Conservation (phyloP, 2,797 vertebrate species). For the Toxotes lorentzi region DNA sequence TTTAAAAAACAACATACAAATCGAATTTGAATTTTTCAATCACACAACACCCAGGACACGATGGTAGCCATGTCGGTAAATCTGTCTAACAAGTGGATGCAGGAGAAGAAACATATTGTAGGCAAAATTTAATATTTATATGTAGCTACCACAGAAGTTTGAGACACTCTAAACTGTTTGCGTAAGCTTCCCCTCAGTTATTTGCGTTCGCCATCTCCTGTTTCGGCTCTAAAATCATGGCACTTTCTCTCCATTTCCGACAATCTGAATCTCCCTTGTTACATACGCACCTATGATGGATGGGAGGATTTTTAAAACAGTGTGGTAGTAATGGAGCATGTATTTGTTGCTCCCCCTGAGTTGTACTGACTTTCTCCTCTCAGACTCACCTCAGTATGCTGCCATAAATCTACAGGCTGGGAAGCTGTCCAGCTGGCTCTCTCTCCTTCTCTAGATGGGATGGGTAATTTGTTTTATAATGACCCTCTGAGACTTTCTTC, state of each 20-base stretch:
- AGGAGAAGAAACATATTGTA: neutral
- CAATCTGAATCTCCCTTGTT: constrained; percentile 16
- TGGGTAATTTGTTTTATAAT: constrained; percentile 47
- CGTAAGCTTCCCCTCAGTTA: neutral
- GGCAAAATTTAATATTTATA: too few species aligned
- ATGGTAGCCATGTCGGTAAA: neutral
- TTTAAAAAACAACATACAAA: neutral
- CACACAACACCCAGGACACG: neutral
- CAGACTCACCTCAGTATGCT: constrained; percentile 31
- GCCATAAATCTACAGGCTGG: constrained; percentile 55
- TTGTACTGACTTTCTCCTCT: constrained; percentile 39
- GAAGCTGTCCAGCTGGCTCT: constrained; percentile 59
- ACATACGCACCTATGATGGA: constrained; percentile 22
- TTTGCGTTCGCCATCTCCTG: neutral
- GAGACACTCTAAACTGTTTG: neutral
- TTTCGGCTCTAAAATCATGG: neutral
- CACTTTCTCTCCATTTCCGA: neutral
- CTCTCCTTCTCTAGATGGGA: constrained; percentile 10
- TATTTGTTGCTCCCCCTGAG: constrained; percentile 25
- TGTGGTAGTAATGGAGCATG: constrained; percentile 12
- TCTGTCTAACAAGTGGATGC: too few species aligned
- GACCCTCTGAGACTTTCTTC: constrained; percentile 42
- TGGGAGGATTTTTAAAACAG: neutral
- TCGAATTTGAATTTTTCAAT: too few species aligned
- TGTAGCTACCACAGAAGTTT: too few species aligned